Base-by-base conservation (phyloP, 2,797 vertebrate genomes). In the Coccyzus lansbergi region DNA sequence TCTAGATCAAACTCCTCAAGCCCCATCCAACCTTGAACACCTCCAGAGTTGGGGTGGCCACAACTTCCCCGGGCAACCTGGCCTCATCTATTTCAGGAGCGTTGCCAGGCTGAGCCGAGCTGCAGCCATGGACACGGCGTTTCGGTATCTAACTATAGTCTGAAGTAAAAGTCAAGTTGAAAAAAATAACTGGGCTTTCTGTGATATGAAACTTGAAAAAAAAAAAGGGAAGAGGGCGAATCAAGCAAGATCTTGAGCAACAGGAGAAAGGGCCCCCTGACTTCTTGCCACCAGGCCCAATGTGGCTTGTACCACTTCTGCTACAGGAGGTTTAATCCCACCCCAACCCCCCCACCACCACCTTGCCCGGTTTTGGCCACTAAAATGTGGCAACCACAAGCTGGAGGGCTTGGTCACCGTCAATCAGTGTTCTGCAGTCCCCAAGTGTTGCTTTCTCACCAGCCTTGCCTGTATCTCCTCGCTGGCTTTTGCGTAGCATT, bases 141-240 rank as follows among this genome's bases (percentile, higher is more conserved):
- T 90, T 76, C 17, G 0, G 51, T 2, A 9, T 3, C 82, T 40
- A 15, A 34, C 58, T 91, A n/a, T 8, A 26, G 89, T 55, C 67
- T 11, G 74, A 86, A 91, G 83, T 67, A 80, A 91, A 96, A 95
- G 74, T 86, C 56, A 1, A 1, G 55, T 8, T 29, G 69, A 58
- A 78, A 58, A 78, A 81, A 90, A 64, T 5, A 53, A 70, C 76
- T 33, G 4, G 0, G 25, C 25, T 62, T 58, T 83, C 86, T 52
- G 75, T 4, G 58, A 85, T 74, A 2, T 3, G 95, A 96, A 96
- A 94, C 81, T 62, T 1, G 9, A 38, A n/a, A n/a, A 36, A 51
- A 67, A 90, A 96, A 96, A 93, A n/a, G 64, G 90, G 92, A 96
- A 96, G 8, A 22, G 56, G 22, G 64, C 2, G 2, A 89, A 51